Conservation (phyloP, 2,113 vertebrate genomes). For the Eulacestoma nigropectus region DNA sequence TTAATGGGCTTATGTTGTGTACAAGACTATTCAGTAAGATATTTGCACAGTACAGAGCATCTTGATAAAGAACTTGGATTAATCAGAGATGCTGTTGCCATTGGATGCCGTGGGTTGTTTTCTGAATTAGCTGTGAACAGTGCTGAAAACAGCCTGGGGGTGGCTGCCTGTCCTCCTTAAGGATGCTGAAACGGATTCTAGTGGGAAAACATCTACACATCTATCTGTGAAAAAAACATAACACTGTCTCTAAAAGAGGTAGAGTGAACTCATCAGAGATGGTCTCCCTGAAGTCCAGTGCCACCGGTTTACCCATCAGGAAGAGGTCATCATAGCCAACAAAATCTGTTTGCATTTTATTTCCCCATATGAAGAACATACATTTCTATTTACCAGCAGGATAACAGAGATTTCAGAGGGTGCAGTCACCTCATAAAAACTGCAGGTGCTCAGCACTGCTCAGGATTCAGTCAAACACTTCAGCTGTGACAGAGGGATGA, state of each 20-base stretch:
- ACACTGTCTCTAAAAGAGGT: not conserved
- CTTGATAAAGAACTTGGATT: constrained; percentile 61
- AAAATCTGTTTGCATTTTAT: not conserved
- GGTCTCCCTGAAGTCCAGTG: not conserved
- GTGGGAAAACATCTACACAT: not conserved
- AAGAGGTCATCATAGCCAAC: not conserved
- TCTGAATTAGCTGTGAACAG: constrained; percentile 36
- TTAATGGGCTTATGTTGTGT: constrained; percentile 63
- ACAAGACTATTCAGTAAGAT: constrained; percentile 42
- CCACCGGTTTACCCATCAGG: rapidly evolving
- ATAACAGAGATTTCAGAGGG: not conserved
- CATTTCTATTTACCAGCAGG: not conserved
- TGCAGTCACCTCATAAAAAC: not conserved
- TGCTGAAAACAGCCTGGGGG: constrained; percentile 2
- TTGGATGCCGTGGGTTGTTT: constrained; percentile 16
- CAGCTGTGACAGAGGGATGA: not conserved
- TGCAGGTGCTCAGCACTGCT: not conserved
- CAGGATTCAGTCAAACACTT: not conserved
- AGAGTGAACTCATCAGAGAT: not conserved
- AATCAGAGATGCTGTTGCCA: constrained; percentile 49
- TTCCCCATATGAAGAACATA: not conserved
- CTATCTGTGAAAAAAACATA: not conserved
- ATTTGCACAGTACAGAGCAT: constrained; percentile 11
- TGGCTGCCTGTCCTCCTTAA: not conserved
- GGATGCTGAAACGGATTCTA: not conserved